These are phyloP conservation scores for Progne subis DNA, from an alignment of 2,113 vertebrate genomes.

Conservation along the genomic window DNA sequence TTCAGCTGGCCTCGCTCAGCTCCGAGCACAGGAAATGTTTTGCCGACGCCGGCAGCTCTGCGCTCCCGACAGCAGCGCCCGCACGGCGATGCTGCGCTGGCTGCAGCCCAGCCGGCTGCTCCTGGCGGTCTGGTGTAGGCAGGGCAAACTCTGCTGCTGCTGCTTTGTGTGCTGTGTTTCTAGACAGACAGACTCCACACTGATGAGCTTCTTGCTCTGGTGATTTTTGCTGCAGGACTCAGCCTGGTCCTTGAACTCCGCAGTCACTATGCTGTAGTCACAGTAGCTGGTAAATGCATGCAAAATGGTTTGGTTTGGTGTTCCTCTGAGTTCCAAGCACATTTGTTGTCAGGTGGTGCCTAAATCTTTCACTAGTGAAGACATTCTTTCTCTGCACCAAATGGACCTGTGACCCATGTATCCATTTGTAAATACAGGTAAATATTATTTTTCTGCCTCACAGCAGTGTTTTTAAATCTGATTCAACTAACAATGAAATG, in stretches of 20 bases:
- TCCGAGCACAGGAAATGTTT: background rate
- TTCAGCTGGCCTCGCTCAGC: background rate
- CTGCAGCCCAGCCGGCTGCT: background rate
- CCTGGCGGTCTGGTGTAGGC: background rate
- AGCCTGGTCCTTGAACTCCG: background rate
- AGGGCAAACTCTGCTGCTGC: background rate
- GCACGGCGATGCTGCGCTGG: background rate
- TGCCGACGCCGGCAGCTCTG: background rate
- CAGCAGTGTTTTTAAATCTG: background rate
- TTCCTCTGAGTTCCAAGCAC: background rate
- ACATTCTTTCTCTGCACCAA: background rate
- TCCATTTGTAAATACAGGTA: background rate
- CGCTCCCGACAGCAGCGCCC: rapidly evolving
- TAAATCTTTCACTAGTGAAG: background rate
- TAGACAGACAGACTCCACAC: background rate
- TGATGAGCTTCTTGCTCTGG: background rate
- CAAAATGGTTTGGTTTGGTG: background rate
- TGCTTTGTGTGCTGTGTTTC: rapidly evolving
- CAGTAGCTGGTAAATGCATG: background rate
- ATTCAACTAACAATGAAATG: background rate
- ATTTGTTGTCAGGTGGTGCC: background rate
- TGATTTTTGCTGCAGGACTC: background rate
- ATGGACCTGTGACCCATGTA: background rate
- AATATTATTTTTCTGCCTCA: background rate
- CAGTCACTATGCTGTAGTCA: background rate